Evolutionary conservation across 2,797 vertebrate genomes (phyloP).

Genomic region (Sciurus vulgaris): DNA sequence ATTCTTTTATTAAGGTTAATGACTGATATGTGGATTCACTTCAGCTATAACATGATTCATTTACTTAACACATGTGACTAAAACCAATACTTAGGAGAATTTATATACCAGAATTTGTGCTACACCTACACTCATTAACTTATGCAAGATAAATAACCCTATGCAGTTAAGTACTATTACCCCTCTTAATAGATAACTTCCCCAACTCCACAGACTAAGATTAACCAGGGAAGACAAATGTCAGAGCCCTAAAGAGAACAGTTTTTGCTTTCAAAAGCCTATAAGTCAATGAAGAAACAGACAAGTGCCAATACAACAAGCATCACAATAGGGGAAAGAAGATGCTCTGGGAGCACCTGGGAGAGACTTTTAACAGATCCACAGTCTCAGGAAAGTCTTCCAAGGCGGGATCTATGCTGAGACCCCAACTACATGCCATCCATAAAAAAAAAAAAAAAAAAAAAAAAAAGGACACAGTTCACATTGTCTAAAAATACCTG

Average conservation of each 20-base stretch:
- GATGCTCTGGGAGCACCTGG: background rate
- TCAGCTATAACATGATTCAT: background rate
- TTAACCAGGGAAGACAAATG: background rate
- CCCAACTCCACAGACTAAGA: background rate
- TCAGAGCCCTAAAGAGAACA: background rate
- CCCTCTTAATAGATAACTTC: background rate
- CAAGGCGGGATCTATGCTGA: background rate
- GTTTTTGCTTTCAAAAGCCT: constrained; percentile 12
- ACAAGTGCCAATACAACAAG: background rate
- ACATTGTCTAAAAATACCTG: constrained; percentile 1
- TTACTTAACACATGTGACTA: constrained; percentile 8
- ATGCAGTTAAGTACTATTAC: background rate
- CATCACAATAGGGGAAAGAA: background rate
- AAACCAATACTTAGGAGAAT: background rate
- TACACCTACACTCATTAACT: background rate
- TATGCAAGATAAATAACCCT: constrained; percentile 40
- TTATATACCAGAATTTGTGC: background rate
- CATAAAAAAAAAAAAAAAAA: background rate
- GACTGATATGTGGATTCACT: background rate
- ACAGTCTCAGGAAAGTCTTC: background rate
- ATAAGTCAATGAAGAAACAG: constrained; percentile 2
- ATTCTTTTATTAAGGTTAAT: constrained; percentile 50
- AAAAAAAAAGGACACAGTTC: background rate
- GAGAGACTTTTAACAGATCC: background rate
- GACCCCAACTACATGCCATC: background rate